Base-by-base conservation (phyloP, 2,113 vertebrate species). In the Colossoma macropomum region DNA sequence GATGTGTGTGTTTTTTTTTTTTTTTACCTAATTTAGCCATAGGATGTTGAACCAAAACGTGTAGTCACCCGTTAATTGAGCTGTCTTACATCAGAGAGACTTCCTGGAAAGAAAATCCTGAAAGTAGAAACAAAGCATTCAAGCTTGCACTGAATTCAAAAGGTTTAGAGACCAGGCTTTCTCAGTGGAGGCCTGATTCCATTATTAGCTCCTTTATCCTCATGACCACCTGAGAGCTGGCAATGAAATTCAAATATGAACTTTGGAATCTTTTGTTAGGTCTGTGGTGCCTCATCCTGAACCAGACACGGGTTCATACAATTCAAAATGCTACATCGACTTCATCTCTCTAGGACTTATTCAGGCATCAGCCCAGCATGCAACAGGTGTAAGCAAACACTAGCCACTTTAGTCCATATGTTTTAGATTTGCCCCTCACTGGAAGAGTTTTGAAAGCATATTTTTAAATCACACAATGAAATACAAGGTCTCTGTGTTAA, bases 91-190 rank as follows among this genome's bases (percentile, higher is more conserved):
- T 41, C 19, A 81, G 54, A 54, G 52, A 65, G 45, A 16, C 10
- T 62, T 81, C 30, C 56, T 81, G 75, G 50, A 77, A 81, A 72
- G 52, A 65, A 41, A 38, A 80, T 59, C 50, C 19, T 77, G 54
- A 62, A 76, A 76, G 16, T 28, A 77, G 16, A 65, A 77, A 77
- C 1, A 28, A 70, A 80, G 9, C 48, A 27, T 69, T 54, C 21
- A 30, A 54, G 52, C 32, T 38, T 38, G 28, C 25, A 13, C 19
- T 68, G 0, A 6, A 52, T 34, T 32, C 23, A 4, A 52, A 30
- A 28, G 4, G 11, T 27, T 45, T 17, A 77, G 41, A 66, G 34
- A 16, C 63, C 17, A n/a, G 27, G 6, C 8, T 8, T 63, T 63
- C 16, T 6, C 27, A 54, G 9, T 77, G 27, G n/a, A 27, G 32